Evolutionary conservation across 2,888 invertebrate species (phyloP).

Genomic region (Shargacucullia verbasci): DNA sequence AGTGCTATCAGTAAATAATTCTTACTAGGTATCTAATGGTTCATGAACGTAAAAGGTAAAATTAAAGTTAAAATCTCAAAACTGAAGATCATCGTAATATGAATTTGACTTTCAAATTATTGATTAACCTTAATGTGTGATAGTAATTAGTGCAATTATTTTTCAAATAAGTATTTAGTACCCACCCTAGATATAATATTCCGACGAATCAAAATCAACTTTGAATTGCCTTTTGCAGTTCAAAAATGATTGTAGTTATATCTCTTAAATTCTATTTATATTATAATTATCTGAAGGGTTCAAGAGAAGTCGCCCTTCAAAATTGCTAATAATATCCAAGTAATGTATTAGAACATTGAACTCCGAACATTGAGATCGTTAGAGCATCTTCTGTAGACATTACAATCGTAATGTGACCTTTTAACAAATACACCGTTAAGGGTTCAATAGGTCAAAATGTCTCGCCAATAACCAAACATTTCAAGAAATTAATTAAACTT

Average conservation of each 20-base stretch:
- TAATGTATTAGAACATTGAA: constrained; percentile 50
- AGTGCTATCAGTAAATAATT: too few relatives aligned
- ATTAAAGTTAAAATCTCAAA: neutral
- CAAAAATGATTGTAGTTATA: neutral
- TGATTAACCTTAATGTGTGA: too few relatives aligned
- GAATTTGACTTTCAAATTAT: too few relatives aligned
- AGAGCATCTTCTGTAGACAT: constrained; percentile 6
- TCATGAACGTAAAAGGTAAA: too few relatives aligned
- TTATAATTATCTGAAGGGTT: constrained; percentile 40
- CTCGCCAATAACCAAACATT: constrained; percentile 9
- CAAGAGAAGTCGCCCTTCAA: constrained; percentile 49
- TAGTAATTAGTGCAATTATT: too few relatives aligned
- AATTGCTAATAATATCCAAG: constrained; percentile 51
- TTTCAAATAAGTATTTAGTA: neutral
- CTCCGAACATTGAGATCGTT: constrained; percentile 26
- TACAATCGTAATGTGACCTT: constrained; percentile 21
- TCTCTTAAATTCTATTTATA: constrained; percentile 29
- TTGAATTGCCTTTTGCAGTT: constrained; percentile 1
- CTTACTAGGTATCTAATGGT: neutral
- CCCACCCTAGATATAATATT: neutral
- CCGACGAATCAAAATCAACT: neutral
- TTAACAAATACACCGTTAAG: constrained; percentile 4
- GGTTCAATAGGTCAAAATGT: constrained; percentile 15
- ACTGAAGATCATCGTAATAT: too few relatives aligned
- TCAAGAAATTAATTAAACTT: constrained; percentile 1